Evolutionary conservation across 2,113 vertebrate genomes (phyloP), one percentile per base, ranked within the genome.

Genomic region (Piaya cayana): DNA sequence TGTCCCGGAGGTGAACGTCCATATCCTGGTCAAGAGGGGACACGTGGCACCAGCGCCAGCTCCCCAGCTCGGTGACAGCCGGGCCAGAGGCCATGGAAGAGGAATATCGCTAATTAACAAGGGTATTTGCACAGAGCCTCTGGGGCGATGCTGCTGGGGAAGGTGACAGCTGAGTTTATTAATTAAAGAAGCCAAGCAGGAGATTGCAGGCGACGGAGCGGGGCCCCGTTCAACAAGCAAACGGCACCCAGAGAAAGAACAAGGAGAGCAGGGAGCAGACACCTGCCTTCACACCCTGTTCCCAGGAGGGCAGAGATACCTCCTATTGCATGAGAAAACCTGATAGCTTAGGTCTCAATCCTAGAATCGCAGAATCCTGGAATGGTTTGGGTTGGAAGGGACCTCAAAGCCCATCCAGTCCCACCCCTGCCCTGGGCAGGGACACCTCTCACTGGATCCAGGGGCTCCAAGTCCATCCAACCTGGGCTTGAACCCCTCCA

Each of bases 181-280:
- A 92, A 96, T 92, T 86, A 63, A 72, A 90, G 91, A 67, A 92
- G 77, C 56, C 75, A 62, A 86, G 71, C 70, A 62, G 82, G 86
- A 89, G 75, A 78, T 91, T 80, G 88, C 58, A 79, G 60, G 49
- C 39, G 45, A 50, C 21, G 32, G 59, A 60, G 42, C 59, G 12
- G 72, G 52, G 42, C 15, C 15, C 13, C 1, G 1, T 34, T 64
- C 91, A 87, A 81, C 60, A 37, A 82, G 59, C 59, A 86, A 87
- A 84, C 49, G 27, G 63, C 69, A 89, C 50, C 4, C 0, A 3
- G 68, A 75, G 56, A 14, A 16, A 56, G 42, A 34, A 8, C 27
- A 14, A 70, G 43, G n/a, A 45, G 58, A 43, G 20, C 34, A 19
- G 50, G n/a, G 43, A 71, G 45, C 52, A 53, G 53, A 23, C 9